Evolutionary conservation across 1,140 invertebrate genomes (phyloP).

Genomic region (Phenacoccus solenopsis): DNA sequence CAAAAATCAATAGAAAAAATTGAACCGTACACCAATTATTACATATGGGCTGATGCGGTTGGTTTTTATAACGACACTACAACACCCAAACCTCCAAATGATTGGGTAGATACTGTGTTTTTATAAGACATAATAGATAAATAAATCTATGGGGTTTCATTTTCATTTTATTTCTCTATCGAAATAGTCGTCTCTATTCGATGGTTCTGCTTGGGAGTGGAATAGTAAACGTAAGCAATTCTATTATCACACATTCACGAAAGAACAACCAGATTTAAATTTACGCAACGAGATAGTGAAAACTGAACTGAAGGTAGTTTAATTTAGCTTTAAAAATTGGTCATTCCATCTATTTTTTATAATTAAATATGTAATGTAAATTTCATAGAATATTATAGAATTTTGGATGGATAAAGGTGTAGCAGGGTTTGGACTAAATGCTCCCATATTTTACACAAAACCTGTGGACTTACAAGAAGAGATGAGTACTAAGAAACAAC

Average conservation of each 20-base stretch:
- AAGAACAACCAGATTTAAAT: slow-evolving; percentile 61
- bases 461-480: too few relatives aligned
- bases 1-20: slow-evolving; percentile 42
- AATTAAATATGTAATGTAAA: too few relatives aligned
- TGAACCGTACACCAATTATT: slow-evolving; percentile 53
- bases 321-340: too few relatives aligned
- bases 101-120: slow-evolving; percentile 37
- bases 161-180: background rate
- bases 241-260: slow-evolving; percentile 58
- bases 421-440: too few relatives aligned
- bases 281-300: slow-evolving; percentile 31
- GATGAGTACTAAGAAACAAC: slow-evolving; percentile 12
- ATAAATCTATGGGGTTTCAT: too few relatives aligned
- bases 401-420: too few relatives aligned
- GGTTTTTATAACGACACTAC: slow-evolving; percentile 35
- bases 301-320: slow-evolving; percentile 19
- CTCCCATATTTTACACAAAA: too few relatives aligned
- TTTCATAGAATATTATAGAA: too few relatives aligned
- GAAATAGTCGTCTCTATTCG: slow-evolving; percentile 44
- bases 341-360: too few relatives aligned
- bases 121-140: too few relatives aligned
- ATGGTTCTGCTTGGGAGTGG: slow-evolving; percentile 57
- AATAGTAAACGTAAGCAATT: slow-evolving; percentile 49
- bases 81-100: slow-evolving; percentile 36
- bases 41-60: slow-evolving; percentile 50